Conservation (phyloP, 2,888 invertebrate species). For the Nomada flava region DNA sequence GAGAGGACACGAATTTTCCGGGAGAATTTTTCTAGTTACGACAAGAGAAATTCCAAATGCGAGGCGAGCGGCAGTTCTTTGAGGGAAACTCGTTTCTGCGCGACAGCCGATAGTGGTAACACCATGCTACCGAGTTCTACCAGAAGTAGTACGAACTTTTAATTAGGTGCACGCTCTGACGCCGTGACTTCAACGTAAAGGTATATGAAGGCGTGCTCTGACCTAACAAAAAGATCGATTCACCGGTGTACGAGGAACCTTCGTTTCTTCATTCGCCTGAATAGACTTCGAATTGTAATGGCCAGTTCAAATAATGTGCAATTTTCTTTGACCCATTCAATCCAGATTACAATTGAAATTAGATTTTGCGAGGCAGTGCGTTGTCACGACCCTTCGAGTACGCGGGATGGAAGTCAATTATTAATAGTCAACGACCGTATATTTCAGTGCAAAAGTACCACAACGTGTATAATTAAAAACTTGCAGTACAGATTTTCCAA, state of each 20-base stretch:
- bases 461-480: no score
- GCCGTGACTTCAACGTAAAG: conserved; percentile 48
- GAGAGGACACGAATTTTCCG: conserved; percentile 14
- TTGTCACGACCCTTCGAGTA: no score
- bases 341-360: no score
- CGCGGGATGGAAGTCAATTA: no score
- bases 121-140: conserved; percentile 33
- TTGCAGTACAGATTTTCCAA: no score
- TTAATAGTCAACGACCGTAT: no score
- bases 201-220: conserved; percentile 50
- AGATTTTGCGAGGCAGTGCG: no score
- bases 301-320: conserved; percentile 4
- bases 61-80: conserved; percentile 39
- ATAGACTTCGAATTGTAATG: conserved; percentile 26
- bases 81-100: conserved; percentile 45
- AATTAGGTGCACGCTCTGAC: conserved; percentile 63
- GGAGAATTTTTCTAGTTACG: conserved; percentile 39
- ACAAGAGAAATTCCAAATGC: conserved; percentile 33
- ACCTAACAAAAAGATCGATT: conserved; percentile 53
- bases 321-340: neutral
- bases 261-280: conserved; percentile 33
- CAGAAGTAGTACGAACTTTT: conserved; percentile 62
- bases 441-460: no score
- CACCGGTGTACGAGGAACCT: conserved; percentile 20
- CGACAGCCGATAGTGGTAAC: conserved; percentile 47